These are phyloP conservation scores for Sandelia bainsii DNA, from an alignment of 2,797 vertebrate species.

Conservation along the genomic window DNA sequence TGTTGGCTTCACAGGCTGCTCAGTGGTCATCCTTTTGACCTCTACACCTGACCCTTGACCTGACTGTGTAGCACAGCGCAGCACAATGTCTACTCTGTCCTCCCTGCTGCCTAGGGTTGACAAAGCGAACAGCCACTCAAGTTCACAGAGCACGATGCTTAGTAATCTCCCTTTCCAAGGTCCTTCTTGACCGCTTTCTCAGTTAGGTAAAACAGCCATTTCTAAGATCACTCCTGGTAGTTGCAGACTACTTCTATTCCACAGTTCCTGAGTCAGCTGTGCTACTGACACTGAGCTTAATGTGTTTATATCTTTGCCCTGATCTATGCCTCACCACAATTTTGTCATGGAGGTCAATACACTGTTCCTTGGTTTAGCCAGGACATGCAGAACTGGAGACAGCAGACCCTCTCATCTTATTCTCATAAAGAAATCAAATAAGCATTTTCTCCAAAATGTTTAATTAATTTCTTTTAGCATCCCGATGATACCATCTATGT, in stretches of 20 bases:
- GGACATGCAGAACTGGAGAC: no score
- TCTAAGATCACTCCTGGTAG: no score
- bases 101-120: conserved; percentile 47
- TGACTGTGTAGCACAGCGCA: conserved; percentile 63
- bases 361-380: no score
- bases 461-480: background rate
- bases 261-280: no score
- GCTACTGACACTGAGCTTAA: no score
- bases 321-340: no score
- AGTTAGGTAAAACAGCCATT: no score
- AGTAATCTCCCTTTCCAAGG: no score
- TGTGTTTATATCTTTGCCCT: no score
- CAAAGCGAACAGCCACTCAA: conserved; percentile 60
- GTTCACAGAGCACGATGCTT: conserved; percentile 57
- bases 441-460: background rate
- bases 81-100: conserved; percentile 68
- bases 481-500: background rate
- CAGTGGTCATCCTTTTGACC: conserved; percentile 72
- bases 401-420: background rate
- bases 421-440: background rate
- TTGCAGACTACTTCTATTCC: no score
- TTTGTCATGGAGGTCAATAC: no score
- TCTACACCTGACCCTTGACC: conserved; percentile 72
- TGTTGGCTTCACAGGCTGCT: conserved; percentile 57
- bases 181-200: no score